These are phyloP conservation scores for Lordiphosa stackelbergi DNA, from an alignment of 1,140 invertebrate genomes.

Conservation along the genomic window DNA sequence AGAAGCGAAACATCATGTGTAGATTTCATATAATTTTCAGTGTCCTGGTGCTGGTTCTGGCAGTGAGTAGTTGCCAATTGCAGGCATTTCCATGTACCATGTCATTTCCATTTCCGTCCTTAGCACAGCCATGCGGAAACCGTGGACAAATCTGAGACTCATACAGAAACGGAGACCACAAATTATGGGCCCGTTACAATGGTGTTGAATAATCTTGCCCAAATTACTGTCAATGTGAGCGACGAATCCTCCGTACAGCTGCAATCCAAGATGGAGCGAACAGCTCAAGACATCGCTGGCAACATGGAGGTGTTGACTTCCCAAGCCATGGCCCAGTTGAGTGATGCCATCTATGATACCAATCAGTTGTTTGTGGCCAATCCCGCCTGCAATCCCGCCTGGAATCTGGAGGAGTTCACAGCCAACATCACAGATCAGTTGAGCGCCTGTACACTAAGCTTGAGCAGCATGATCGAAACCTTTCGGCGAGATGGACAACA, in stretches of 20 bases:
- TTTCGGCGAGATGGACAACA: slow-evolving; percentile 30
- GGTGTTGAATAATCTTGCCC: slow-evolving; percentile 48
- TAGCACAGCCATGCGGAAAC: slow-evolving; percentile 22
- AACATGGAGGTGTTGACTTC: slow-evolving; percentile 43
- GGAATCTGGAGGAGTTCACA: slow-evolving; percentile 50
- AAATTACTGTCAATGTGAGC: slow-evolving; percentile 44
- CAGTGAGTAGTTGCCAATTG: slow-evolving; percentile 27
- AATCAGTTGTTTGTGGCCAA: slow-evolving; percentile 44
- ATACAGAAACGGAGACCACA: slow-evolving; percentile 33
- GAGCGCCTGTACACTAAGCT: slow-evolving; percentile 21
- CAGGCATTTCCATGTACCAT: not conserved
- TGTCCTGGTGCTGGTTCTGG: slow-evolving; percentile 23
- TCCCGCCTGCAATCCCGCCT: slow-evolving; percentile 45
- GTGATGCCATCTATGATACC: slow-evolving; percentile 43
- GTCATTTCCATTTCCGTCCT: not conserved
- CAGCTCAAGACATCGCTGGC: slow-evolving; percentile 15
- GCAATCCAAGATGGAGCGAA: slow-evolving; percentile 43
- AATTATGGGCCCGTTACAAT: slow-evolving; percentile 54
- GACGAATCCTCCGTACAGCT: slow-evolving; percentile 43
- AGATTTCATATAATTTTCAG: slow-evolving; percentile 18
- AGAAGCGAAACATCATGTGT: slow-evolving; percentile 22
- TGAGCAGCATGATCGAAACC: slow-evolving; percentile 15
- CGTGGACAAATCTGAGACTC: slow-evolving; percentile 9
- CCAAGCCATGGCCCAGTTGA: slow-evolving; percentile 38
- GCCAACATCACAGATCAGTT: slow-evolving; percentile 45